Evolutionary conservation across 2,888 invertebrate species (phyloP).

Genomic region (Salticus scenicus): DNA sequence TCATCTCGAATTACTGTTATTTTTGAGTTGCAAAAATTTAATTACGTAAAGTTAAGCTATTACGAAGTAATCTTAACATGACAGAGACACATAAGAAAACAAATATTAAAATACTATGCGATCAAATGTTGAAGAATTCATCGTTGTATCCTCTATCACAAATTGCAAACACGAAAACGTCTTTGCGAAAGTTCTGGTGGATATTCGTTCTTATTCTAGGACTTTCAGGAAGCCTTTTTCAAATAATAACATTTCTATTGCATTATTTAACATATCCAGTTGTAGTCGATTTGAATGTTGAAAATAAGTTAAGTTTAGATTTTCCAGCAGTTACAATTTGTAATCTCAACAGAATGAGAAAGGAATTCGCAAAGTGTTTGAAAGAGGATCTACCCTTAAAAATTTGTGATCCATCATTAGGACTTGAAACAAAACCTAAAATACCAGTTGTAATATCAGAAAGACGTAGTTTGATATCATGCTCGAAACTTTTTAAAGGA

Average conservation of each 20-base stretch:
- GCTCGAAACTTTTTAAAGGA: too few species aligned
- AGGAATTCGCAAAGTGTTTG: not conserved
- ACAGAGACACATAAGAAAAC: too few species aligned
- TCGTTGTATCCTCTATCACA: slow-evolving; percentile 30
- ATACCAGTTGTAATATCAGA: too few species aligned
- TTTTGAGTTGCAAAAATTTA: too few species aligned
- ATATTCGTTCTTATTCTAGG: slow-evolving; percentile 6
- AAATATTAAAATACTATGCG: not conserved
- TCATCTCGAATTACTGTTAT: too few species aligned
- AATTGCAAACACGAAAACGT: not conserved
- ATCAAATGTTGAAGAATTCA: slow-evolving; percentile 15
- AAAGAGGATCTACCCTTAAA: too few species aligned
- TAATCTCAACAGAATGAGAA: slow-evolving; percentile 31
- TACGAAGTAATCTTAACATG: too few species aligned
- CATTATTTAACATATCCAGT: slow-evolving; percentile 35
- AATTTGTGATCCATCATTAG: too few species aligned
- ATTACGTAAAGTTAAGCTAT: too few species aligned
- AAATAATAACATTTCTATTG: slow-evolving; percentile 17
- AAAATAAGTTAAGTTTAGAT: not conserved
- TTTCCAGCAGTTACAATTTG: slow-evolving; percentile 59
- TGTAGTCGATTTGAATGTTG: not conserved
- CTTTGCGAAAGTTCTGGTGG: slow-evolving; percentile 8
- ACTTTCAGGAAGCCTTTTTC: not conserved
- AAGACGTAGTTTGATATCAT: too few species aligned
- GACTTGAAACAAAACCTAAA: too few species aligned